These are phyloP conservation scores for Campoletis raptor DNA, from an alignment of 2,888 invertebrate genomes.

Conservation along the genomic window DNA sequence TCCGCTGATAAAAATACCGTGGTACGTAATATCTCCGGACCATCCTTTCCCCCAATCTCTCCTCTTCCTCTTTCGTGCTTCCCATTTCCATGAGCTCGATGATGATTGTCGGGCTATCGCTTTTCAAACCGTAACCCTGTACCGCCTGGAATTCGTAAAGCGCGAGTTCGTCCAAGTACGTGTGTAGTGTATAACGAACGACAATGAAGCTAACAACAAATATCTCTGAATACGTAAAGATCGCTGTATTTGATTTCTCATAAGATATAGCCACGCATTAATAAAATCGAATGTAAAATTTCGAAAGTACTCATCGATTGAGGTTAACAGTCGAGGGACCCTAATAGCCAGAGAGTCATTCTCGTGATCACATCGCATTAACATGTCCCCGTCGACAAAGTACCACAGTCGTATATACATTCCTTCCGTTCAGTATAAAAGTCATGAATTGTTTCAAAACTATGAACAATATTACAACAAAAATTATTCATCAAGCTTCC, in stretches of 20 bases:
- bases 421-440: conserved; percentile 27
- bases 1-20: conserved; percentile 68
- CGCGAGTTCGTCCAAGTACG: conserved; percentile 7
- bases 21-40: conserved; percentile 58
- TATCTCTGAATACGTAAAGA: conserved; percentile 3
- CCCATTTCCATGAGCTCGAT: conserved; percentile 21
- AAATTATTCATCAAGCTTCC: neutral
- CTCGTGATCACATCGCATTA: conserved; percentile 38
- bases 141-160: conserved; percentile 32
- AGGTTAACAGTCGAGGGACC: neutral
- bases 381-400: neutral
- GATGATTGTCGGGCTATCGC: conserved; percentile 67
- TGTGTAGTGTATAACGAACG: neutral
- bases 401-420: conserved; percentile 12
- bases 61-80: neutral
- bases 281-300: neutral
- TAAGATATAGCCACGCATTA: conserved; percentile 61
- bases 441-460: conserved; percentile 48
- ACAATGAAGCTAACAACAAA: neutral
- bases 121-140: conserved; percentile 70
- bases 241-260: conserved; percentile 29
- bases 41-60: neutral
- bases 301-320: conserved; percentile 1
- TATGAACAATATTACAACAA: conserved; percentile 28
- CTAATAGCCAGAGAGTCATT: conserved; percentile 39